These are phyloP conservation scores for Eupelmus urozonus DNA, from an alignment of 2,888 invertebrate genomes.

Conservation along the genomic window DNA sequence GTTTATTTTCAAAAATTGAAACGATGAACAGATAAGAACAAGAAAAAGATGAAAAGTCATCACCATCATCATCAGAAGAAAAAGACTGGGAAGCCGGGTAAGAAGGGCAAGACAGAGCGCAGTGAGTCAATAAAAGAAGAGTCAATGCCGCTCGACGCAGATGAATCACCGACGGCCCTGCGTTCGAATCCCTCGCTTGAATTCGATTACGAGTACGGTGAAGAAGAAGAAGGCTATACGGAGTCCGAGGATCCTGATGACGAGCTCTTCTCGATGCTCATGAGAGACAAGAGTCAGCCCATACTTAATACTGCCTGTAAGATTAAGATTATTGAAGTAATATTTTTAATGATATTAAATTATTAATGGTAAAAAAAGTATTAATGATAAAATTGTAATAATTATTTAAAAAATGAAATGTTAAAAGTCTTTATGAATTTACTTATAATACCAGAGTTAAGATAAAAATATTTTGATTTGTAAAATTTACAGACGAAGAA, in stretches of 20 bases:
- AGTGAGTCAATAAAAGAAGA: constrained; percentile 62
- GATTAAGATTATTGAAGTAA: background rate
- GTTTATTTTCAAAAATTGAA: too few species aligned
- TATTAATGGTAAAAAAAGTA: too few species aligned
- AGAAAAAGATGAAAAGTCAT: too few species aligned
- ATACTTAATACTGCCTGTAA: constrained; percentile 56
- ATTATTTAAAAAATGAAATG: too few species aligned
- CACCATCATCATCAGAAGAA: too few species aligned
- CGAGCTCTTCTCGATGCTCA: constrained; percentile 53
- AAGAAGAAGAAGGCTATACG: constrained; percentile 70
- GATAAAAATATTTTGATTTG: too few species aligned
- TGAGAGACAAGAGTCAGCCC: constrained; percentile 64
- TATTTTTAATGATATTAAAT: background rate
- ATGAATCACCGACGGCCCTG: constrained; percentile 39
- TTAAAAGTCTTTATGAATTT: background rate
- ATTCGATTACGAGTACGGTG: constrained; percentile 70
- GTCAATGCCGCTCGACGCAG: background rate
- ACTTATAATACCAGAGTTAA: too few species aligned
- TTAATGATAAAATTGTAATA: too few species aligned
- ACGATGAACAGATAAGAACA: background rate
- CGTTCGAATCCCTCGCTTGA: constrained; percentile 53
- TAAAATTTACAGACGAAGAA: background rate
- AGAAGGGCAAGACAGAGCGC: constrained; percentile 66
- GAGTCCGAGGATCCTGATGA: constrained; percentile 15
- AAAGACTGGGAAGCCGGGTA: too few species aligned